Percentiles rank a stretch among this genome's conserved stretches.
These are phyloP conservation scores for Baccha elongata DNA, from an alignment of 2,888 invertebrate species.

Conservation along the genomic window DNA sequence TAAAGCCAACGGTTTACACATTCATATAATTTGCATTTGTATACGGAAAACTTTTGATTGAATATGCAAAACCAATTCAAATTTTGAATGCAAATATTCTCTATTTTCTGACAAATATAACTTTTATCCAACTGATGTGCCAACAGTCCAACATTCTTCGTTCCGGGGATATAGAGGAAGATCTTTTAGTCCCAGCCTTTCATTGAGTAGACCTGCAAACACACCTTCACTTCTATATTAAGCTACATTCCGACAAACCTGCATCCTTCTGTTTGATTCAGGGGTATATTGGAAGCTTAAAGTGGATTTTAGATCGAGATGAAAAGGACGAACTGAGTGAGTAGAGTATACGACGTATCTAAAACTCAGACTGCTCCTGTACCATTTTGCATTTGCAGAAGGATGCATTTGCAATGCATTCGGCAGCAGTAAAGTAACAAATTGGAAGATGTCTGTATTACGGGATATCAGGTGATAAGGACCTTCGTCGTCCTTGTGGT, in stretches of 20 bases:
- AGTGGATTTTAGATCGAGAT: conserved; percentile 22
- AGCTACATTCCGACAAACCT: conserved; percentile 16
- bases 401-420: conserved; percentile 50
- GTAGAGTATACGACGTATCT: neutral
- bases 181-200: conserved; percentile 2
- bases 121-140: neutral
- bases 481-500: conserved; percentile 7
- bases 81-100: conserved; percentile 69
- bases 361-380: neutral
- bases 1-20: conserved; percentile 58
- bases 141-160: conserved; percentile 45
- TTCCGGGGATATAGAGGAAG: neutral
- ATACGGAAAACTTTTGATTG: conserved; percentile 74
- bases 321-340: conserved; percentile 1
- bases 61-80: conserved; percentile 74
- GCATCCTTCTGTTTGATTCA: neutral
- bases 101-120: conserved; percentile 25
- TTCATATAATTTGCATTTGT: conserved; percentile 68
- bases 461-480: conserved; percentile 63
- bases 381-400: conserved; percentile 20
- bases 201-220: conserved; percentile 34
- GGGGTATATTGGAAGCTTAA: conserved; percentile 23
- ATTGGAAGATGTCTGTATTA: conserved; percentile 62
- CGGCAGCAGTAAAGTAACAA: conserved; percentile 35
- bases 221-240: conserved; percentile 27